phyloP scores from a whole-genome alignment of 2,113 vertebrate genomes.

The Pao palembangensis region DNA sequence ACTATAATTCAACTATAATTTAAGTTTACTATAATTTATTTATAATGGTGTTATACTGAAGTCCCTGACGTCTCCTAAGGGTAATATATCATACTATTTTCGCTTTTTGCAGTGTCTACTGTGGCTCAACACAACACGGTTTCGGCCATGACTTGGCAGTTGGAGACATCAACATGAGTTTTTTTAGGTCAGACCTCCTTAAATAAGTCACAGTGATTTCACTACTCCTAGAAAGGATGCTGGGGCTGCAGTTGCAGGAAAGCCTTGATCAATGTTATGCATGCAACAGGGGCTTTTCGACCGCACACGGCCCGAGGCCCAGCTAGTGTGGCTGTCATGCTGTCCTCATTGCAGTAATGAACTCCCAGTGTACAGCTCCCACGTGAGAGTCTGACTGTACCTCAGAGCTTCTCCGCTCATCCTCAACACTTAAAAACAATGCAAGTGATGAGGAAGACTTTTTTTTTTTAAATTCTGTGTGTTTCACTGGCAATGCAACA shows the following conservation, averaged over 20 bases:
- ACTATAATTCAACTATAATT: too few relatives aligned
- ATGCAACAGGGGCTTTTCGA: conserved; percentile 38
- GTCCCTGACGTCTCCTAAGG: too few relatives aligned
- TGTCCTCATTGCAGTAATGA: conserved; percentile 71
- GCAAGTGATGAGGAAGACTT: too few relatives aligned
- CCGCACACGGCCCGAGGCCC: conserved; percentile 45
- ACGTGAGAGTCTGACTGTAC: conserved; percentile 45
- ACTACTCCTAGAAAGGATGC: conserved; percentile 24
- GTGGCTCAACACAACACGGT: conserved; percentile 30
- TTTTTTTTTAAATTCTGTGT: background rate
- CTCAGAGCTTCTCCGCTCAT: conserved; percentile 13
- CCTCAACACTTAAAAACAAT: background rate
- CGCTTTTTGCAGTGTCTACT: conserved; percentile 11
- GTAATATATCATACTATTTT: conserved; percentile 3
- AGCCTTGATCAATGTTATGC: conserved; percentile 57
- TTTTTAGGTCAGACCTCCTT: conserved; percentile 43
- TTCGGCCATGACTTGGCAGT: conserved; percentile 17
- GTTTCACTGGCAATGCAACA: background rate
- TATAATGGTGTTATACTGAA: too few relatives aligned
- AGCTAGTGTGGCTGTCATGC: conserved; percentile 47
- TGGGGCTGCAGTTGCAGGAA: conserved; percentile 12
- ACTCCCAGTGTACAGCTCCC: conserved; percentile 55
- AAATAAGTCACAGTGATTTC: conserved; percentile 52
- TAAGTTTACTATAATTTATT: too few relatives aligned
- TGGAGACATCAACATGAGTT: conserved; percentile 3